Conservation (phyloP, 1,140 invertebrate species). For the Solenopsis invicta region DNA sequence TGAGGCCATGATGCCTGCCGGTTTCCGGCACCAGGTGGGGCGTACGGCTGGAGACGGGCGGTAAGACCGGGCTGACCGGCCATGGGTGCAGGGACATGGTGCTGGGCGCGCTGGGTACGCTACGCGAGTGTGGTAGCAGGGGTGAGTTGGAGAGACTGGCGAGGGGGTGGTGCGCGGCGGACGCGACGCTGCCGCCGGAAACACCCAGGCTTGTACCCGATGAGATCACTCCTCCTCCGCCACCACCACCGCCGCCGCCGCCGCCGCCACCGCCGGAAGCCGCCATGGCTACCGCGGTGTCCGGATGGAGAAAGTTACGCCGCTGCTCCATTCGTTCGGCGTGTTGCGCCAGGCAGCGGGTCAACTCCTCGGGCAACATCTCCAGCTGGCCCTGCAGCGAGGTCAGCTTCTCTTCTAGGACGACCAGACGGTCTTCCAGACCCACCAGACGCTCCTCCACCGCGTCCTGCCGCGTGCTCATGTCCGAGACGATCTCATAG, state of each 20-base stretch:
- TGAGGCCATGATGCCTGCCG: conserved; percentile 83
- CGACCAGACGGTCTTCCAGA: conserved; percentile 94
- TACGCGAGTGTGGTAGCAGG: conserved; percentile 88
- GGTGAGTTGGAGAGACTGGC: conserved; percentile 86
- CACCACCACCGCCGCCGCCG: conserved; percentile 59
- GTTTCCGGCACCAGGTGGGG: conserved; percentile 92
- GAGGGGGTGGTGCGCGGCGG: conserved; percentile 77
- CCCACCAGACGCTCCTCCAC: conserved; percentile 95
- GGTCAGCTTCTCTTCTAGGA: conserved; percentile 95
- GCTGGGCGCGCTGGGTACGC: conserved; percentile 87
- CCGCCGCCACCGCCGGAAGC: conserved; percentile 79
- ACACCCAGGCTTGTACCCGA: conserved; percentile 81
- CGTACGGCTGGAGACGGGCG: conserved; percentile 90
- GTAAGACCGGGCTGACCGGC: conserved; percentile 91
- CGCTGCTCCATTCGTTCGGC: conserved; percentile 91
- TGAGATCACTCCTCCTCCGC: conserved; percentile 68
- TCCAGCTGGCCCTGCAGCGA: conserved; percentile 93
- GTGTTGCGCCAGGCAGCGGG: conserved; percentile 91
- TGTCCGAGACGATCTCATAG: conserved; percentile 98
- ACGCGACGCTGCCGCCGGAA: conserved; percentile 66
- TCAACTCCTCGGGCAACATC: conserved; percentile 93
- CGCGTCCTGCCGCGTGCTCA: conserved; percentile 96
- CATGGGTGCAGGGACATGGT: conserved; percentile 89
- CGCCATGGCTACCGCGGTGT: conserved; percentile 90
- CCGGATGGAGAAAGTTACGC: conserved; percentile 94